Evolutionary conservation across 1,140 invertebrate species (phyloP).

Genomic region (Melipona quadrifasciata): DNA sequence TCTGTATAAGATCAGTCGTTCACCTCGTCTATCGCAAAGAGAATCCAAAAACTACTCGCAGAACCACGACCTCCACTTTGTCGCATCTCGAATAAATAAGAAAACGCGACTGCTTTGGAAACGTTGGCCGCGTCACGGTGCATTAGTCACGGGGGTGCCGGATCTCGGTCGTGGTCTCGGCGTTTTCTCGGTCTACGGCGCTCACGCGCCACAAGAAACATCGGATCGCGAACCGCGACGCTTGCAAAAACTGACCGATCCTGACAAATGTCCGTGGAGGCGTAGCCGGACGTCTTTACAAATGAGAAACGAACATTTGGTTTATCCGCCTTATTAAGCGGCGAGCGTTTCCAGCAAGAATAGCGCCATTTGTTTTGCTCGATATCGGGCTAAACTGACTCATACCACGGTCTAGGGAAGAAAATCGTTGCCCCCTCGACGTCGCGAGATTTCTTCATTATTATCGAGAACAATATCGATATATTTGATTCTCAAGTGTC

Average conservation of each 20-base stretch:
- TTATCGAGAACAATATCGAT: neutral
- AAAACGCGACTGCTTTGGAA: neutral
- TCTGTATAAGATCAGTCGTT: too few species aligned
- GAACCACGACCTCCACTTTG: neutral
- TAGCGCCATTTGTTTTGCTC: constrained; percentile 63
- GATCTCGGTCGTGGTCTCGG: neutral
- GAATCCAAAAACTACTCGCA: neutral
- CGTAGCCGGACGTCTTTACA: constrained; percentile 60
- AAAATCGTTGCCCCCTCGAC: constrained; percentile 11
- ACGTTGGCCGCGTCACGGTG: neutral
- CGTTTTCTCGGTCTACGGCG: neutral
- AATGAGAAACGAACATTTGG: constrained; percentile 59
- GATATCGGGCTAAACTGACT: constrained; percentile 54
- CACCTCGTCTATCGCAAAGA: neutral
- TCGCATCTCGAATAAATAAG: constrained; percentile 11
- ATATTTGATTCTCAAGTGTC: neutral
- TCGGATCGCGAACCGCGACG: constrained; percentile 58
- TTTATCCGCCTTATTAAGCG: constrained; percentile 65
- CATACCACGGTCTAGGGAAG: constrained; percentile 16
- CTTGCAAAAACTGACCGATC: constrained; percentile 61
- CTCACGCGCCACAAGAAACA: constrained; percentile 18
- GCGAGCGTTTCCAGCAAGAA: constrained; percentile 59
- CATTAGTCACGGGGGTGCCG: neutral
- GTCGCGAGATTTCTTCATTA: neutral
- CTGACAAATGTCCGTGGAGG: constrained; percentile 60